A percentile compares a stretch with the other conserved stretches of the same genome.
These are phyloP conservation scores for Megaustenia siamemsis DNA, from an alignment of 2,888 invertebrate species.

Conservation along the genomic window DNA sequence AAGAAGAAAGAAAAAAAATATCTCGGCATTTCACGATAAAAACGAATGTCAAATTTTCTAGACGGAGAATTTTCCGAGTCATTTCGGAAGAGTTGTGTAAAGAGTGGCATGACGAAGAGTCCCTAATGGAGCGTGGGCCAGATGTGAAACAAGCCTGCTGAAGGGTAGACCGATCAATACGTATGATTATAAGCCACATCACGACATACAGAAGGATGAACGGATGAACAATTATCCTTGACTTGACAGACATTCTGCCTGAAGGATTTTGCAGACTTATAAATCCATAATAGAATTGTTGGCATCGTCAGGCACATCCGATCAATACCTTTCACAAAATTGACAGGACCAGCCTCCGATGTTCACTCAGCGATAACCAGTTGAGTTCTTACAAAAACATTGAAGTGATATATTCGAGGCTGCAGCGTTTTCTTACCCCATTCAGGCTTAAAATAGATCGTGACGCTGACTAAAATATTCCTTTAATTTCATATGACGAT, in stretches of 20 bases:
- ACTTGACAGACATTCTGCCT: slow-evolving; percentile 19
- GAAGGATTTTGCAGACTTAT: background rate
- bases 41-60: background rate
- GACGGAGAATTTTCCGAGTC: slow-evolving; percentile 6
- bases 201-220: background rate
- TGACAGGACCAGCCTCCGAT: background rate
- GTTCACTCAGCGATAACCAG: background rate
- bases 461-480: background rate
- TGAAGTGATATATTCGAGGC: background rate
- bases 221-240: background rate
- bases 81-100: background rate
- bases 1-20: background rate
- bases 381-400: background rate
- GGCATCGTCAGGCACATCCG: background rate
- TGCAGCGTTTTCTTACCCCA: background rate
- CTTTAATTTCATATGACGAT: background rate
- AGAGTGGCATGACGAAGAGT: background rate
- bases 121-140: slow-evolving; percentile 1
- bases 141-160: background rate
- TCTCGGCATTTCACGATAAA: too few species aligned
- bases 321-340: background rate
- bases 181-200: slow-evolving; percentile 9
- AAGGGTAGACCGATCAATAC: background rate
- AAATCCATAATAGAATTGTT: background rate
- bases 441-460: background rate